phyloP scores from a whole-genome alignment of 2,888 invertebrate species.

The Biston stratarius region DNA sequence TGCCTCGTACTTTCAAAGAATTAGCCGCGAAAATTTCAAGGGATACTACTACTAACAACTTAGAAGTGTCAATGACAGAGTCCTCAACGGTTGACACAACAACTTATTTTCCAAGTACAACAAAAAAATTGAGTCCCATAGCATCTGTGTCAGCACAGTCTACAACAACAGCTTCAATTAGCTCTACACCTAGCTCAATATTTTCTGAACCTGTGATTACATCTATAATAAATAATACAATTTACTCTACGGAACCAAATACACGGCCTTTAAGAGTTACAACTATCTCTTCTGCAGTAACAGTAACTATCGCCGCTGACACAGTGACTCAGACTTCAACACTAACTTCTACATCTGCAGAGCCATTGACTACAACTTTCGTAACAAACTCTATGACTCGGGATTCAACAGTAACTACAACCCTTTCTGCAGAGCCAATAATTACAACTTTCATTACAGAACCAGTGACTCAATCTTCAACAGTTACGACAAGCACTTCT shows the following conservation, averaged over 20 bases:
- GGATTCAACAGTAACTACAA: too few species aligned
- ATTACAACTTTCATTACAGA: too few species aligned
- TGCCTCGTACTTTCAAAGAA: constrained; percentile 43
- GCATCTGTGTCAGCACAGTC: neutral
- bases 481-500: neutral
- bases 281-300: too few species aligned
- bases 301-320: too few species aligned
- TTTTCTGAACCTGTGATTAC: neutral
- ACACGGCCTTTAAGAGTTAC: neutral
- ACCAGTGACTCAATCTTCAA: neutral
- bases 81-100: constrained; percentile 1
- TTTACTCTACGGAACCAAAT: constrained; percentile 10
- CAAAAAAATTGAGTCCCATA: neutral
- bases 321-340: constrained; percentile 11
- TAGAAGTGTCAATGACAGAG: neutral
- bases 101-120: neutral
- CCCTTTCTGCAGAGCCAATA: too few species aligned
- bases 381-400: too few species aligned
- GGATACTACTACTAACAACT: neutral
- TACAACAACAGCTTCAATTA: neutral
- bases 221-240: neutral
- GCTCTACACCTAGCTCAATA: neutral
- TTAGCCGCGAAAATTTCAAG: constrained; percentile 31
- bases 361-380: too few species aligned
- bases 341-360: too few species aligned